Base-by-base conservation (phyloP, 2,113 vertebrate species). In the Struthio camelus region DNA sequence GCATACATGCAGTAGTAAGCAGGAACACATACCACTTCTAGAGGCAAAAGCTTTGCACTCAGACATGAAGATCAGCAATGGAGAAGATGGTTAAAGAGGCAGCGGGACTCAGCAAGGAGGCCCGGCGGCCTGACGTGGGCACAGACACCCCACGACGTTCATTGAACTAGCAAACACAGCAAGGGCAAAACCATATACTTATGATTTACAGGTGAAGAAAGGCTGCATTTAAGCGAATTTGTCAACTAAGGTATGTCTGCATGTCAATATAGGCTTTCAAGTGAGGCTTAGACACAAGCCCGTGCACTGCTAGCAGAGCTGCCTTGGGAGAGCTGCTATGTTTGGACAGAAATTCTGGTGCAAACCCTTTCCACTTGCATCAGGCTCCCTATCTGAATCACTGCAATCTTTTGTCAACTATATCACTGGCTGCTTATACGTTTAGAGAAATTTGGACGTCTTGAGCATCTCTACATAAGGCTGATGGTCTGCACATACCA, bases 11-110 rank as follows among this genome's bases (percentile, higher is more conserved):
- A 30, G 32, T 48, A 48, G 38, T 11, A 78, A 81, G 75, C 58
- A 90, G 82, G 65, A 77, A 32, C 30, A 66, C 19, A 28, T 6
- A 38, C 6, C 80, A 36, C 51, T 90, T 89, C 72, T 76, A 67
- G 53, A 76, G 40, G 28, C 70, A 77, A 81, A 94, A 71, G 48
- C 64, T 89, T 91, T 91, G 75, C 51, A 73, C 42, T 70, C 36
- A 64, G 75, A 54, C 80, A 46, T 59, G 82, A 95, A 81, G 76
- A 91, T 80, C 93, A 94, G n/a, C 85, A 79, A 94, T 93, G 71
- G 81, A 94, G 93, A 95, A 95, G 96, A 96, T 85, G 62, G 87
- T 91, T 95, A 66, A 94, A 85, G 75, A 94, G 44, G 76, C 70
- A 87, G 75, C 0, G 1, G 91, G 87, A 34, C 62, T 80, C 71